Conservation (phyloP, 2,888 invertebrate genomes). For the Celastrina argiolus region DNA sequence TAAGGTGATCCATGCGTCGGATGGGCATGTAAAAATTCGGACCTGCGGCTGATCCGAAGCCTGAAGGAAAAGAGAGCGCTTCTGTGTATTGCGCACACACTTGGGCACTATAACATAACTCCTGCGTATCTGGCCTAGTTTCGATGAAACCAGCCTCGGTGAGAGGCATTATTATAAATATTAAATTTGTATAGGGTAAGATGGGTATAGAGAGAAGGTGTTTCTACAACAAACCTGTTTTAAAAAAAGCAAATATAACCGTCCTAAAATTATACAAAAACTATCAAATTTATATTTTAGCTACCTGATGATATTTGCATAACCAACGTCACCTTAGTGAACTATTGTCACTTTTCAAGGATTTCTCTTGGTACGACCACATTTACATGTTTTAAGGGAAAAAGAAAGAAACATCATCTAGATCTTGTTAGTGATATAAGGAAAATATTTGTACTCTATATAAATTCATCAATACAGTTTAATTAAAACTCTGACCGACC, state of each 20-base stretch:
- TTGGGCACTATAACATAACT: too few species aligned
- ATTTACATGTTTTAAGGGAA: background rate
- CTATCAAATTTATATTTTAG: background rate
- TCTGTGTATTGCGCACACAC: too few species aligned
- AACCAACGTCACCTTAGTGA: background rate
- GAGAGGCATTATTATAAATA: too few species aligned
- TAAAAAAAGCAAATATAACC: background rate
- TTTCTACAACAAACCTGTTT: too few species aligned
- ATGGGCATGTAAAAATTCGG: too few species aligned
- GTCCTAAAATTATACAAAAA: background rate
- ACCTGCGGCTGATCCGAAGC: too few species aligned
- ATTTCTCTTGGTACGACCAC: background rate
- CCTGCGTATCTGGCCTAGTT: too few species aligned
- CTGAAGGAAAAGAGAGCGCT: too few species aligned
- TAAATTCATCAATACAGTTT: background rate
- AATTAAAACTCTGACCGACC: background rate
- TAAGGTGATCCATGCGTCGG: too few species aligned
- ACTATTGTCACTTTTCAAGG: background rate
- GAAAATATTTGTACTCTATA: background rate
- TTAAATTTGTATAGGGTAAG: too few species aligned
- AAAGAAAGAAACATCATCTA: background rate
- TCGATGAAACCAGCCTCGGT: too few species aligned
- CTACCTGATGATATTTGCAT: slow-evolving; percentile 18
- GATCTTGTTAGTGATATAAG: background rate
- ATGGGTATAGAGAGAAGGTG: background rate